Evolutionary conservation across 2,888 invertebrate genomes (phyloP), one percentile per base, ranked within the genome.

Genomic region (Chalcis sispes): DNA sequence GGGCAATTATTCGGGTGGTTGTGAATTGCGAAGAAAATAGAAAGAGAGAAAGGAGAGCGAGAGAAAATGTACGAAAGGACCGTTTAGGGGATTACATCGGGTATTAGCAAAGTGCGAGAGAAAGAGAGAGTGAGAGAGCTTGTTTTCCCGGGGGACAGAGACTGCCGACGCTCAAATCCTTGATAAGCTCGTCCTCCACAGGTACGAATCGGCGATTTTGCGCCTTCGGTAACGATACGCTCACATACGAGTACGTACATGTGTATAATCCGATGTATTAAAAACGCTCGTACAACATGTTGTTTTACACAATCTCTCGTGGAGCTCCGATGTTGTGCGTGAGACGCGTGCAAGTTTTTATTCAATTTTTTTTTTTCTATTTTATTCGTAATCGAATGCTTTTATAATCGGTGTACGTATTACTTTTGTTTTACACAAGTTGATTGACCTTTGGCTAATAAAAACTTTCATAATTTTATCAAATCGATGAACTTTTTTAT

Each of bases 51-150:
- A 32, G n/a, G 67, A 25, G 74, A 29, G 32, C 27, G 42, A 54
- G 58, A 59, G 42, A 13, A 54, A 67, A 62, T 10, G 74, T 15
- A 27, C 40, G 32, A n/a, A 42, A 64, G 61, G 70, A 83, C 83
- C 83, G 85, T 85, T 87, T 87, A 87, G 85, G 79, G 87, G 87
- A 87, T 87, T 87, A 87, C 85, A 84, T 73, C 48, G 82, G 87
- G 77, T 75, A 77, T 77, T 77, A 77, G 75, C 64, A 48, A 71
- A 50, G 64, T 69, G 42, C n/a, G n/a, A n/a, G n/a, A n/a, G n/a
- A n/a, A n/a, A n/a, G n/a, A n/a, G n/a, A n/a, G n/a, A n/a, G n/a
- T n/a, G n/a, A n/a, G n/a, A 29, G 69, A 64, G 69, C 72, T 36
- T 40, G 59, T 71, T 23, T 29, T 48, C 36, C 50, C 50, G 25